Evolutionary conservation across 2,113 vertebrate species (phyloP).

Genomic region (Leucopternis melanops): DNA sequence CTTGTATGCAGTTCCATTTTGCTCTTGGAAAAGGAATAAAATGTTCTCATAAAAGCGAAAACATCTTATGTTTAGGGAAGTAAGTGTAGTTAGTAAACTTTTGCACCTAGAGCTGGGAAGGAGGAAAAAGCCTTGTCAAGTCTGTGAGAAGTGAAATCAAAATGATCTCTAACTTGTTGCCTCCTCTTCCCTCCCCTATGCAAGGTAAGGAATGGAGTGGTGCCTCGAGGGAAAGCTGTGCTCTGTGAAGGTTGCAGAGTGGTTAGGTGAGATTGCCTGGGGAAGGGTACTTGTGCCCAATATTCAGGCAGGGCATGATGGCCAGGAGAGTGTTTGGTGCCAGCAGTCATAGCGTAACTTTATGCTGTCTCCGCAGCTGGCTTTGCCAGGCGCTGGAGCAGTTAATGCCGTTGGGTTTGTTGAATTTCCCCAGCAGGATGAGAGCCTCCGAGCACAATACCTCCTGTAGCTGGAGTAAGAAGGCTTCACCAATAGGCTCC

Average conservation of each 20-base stretch:
- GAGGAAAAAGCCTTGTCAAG: background rate
- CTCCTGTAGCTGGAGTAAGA: too few relatives aligned
- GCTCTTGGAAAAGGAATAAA: background rate
- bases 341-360: background rate
- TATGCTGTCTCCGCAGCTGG: background rate
- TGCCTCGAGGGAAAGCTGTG: background rate
- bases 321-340: background rate
- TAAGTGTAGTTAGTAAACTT: background rate
- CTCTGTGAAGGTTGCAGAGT: background rate
- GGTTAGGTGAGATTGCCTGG: background rate
- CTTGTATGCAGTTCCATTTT: background rate
- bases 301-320: background rate
- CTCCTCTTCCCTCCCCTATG: background rate
- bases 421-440: too few relatives aligned
- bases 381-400: background rate
- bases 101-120: background rate
- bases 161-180: background rate
- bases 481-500: too few relatives aligned
- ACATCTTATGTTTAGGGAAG: background rate
- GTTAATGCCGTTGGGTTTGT: too few relatives aligned
- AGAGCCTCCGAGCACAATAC: too few relatives aligned
- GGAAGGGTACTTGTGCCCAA: background rate
- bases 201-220: accelerated
- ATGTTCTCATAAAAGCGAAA: background rate
- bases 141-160: background rate